phyloP scores from a whole-genome alignment of 2,113 vertebrate species.

The Saiga tatarica region DNA sequence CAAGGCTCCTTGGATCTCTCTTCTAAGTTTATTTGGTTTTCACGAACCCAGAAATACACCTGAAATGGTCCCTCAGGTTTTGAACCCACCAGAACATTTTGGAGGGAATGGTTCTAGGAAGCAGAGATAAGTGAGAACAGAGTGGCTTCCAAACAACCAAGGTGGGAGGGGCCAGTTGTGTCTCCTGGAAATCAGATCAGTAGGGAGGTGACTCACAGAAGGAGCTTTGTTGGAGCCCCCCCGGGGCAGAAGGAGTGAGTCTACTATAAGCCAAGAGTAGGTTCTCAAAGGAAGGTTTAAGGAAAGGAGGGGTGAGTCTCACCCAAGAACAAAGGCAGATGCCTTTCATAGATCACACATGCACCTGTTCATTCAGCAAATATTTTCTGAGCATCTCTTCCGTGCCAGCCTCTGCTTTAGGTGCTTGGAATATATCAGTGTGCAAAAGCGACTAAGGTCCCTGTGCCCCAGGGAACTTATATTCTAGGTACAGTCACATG shows the following conservation, averaged over 20 bases:
- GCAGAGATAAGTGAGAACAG: not conserved
- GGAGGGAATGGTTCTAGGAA: not conserved
- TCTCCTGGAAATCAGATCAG: not conserved
- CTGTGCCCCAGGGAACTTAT: not conserved
- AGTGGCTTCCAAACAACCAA: not conserved
- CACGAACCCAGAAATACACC: not conserved
- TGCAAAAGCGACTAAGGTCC: not conserved
- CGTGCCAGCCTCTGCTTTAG: not conserved
- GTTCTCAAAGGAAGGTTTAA: not conserved
- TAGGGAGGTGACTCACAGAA: not conserved
- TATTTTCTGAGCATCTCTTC: not conserved
- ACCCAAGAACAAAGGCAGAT: not conserved
- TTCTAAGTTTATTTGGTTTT: constrained; percentile 7
- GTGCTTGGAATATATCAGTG: not conserved
- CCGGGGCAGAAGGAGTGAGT: not conserved
- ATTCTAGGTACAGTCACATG: not conserved
- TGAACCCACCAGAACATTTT: not conserved
- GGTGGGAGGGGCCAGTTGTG: not conserved
- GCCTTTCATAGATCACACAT: not conserved
- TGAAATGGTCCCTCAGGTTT: not conserved
- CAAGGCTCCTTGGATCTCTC: not conserved
- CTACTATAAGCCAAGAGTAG: not conserved
- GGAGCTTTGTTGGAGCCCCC: not conserved
- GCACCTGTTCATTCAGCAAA: not conserved
- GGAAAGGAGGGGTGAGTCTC: not conserved